Conservation (phyloP, 1,140 invertebrate species). For the Argopecten irradians region DNA sequence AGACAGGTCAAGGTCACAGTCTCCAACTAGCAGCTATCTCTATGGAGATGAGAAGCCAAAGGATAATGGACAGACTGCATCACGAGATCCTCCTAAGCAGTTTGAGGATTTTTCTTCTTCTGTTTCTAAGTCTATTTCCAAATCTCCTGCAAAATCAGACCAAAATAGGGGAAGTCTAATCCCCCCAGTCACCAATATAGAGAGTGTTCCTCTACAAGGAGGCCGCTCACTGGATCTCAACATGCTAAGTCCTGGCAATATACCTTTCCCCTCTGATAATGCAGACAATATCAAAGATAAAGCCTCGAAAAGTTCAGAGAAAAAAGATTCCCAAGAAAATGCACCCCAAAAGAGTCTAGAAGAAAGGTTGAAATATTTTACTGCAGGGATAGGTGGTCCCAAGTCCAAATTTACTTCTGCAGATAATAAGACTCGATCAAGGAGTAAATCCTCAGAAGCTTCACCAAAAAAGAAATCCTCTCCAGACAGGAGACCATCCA, state of each 20-base stretch:
- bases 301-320: not conserved
- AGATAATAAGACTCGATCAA: not conserved
- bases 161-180: not conserved
- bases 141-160: not conserved
- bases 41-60: constrained; percentile 29
- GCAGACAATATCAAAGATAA: not conserved
- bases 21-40: constrained; percentile 46
- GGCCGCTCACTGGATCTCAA: constrained; percentile 28
- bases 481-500: not conserved
- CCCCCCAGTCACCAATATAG: not conserved
- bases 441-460: not conserved
- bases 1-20: constrained; percentile 39
- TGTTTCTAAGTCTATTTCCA: not conserved
- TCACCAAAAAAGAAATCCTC: constrained; percentile 5
- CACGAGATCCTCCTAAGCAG: not conserved
- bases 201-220: constrained; percentile 24
- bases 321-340: not conserved
- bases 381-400: constrained; percentile 14
- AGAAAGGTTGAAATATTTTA: constrained; percentile 42
- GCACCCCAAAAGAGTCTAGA: constrained; percentile 32
- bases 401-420: not conserved
- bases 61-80: constrained; percentile 29
- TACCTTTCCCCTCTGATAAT: constrained; percentile 25
- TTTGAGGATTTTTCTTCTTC: constrained; percentile 13
- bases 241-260: not conserved